Conservation (phyloP, 2,888 invertebrate species). For the Oligia fasciuncula region DNA sequence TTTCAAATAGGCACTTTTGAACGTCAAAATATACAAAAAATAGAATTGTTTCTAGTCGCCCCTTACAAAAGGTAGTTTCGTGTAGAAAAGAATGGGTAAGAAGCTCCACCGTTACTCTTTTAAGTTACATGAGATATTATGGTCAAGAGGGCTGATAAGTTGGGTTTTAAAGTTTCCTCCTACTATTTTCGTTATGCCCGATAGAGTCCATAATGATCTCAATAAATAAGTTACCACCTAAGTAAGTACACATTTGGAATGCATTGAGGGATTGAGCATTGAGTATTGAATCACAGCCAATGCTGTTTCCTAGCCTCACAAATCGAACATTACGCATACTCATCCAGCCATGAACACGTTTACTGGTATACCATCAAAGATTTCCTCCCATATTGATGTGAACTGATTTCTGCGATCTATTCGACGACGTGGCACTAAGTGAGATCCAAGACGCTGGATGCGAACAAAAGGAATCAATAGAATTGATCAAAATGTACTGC, state of each 20-base stretch:
- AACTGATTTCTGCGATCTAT: constrained; percentile 15
- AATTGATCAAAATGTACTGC: constrained; percentile 29
- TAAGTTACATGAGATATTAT: no score
- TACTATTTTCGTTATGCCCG: background rate
- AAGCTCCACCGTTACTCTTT: no score
- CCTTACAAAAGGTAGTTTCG: no score
- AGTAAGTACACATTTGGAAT: background rate
- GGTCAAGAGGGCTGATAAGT: background rate
- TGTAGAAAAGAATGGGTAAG: no score
- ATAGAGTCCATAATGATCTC: background rate
- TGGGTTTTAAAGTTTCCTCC: background rate
- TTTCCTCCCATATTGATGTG: background rate
- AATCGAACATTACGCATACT: background rate
- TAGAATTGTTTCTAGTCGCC: no score
- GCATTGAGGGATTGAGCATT: background rate
- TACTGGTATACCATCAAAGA: background rate
- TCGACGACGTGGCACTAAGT: constrained; percentile 8
- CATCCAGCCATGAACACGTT: background rate
- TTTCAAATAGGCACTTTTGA: no score
- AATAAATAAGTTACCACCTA: background rate
- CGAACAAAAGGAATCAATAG: constrained; percentile 31
- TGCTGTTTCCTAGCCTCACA: background rate
- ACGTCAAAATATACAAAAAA: no score
- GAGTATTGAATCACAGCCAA: background rate
- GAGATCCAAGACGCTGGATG: constrained; percentile 15